Conservation (phyloP, 2,113 vertebrate species). For the Coracopsis vasa region DNA sequence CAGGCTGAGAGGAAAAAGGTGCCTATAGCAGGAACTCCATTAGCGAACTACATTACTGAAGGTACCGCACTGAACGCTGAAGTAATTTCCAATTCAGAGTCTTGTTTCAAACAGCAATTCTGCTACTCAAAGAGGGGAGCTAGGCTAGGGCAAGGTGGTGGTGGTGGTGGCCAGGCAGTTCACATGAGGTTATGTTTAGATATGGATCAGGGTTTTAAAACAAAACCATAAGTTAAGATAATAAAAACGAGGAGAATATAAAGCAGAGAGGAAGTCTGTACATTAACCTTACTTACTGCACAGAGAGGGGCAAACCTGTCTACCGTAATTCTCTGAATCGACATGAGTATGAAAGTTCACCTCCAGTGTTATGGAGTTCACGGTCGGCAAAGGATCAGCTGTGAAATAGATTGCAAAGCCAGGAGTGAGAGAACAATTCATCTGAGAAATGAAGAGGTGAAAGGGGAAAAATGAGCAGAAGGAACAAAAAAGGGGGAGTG, state of each 20-base stretch:
- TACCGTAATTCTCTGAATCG: background rate
- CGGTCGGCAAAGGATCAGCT: background rate
- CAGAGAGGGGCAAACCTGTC: background rate
- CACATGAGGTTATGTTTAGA: conserved; percentile 36
- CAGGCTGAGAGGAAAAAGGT: conserved; percentile 1
- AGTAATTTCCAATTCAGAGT: background rate
- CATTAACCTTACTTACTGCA: conserved; percentile 10
- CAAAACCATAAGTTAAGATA: background rate
- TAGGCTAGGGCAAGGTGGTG: background rate
- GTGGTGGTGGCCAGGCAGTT: background rate
- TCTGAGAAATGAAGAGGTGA: background rate
- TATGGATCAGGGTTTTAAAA: conserved; percentile 13
- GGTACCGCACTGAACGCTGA: background rate
- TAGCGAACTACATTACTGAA: background rate
- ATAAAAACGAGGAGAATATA: background rate
- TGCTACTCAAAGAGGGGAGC: background rate
- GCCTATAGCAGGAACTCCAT: conserved; percentile 17
- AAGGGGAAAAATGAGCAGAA: conserved; percentile 19
- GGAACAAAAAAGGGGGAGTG: background rate
- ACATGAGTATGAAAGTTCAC: conserved; percentile 1
- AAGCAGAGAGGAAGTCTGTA: conserved; percentile 21
- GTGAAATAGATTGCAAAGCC: conserved; percentile 3
- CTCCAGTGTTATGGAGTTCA: background rate
- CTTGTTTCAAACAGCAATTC: background rate
- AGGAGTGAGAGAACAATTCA: background rate